Percentiles rank a stretch among this genome's conserved stretches.
Conservation (phyloP, 2,797 vertebrate genomes). For the Alca torda region DNA sequence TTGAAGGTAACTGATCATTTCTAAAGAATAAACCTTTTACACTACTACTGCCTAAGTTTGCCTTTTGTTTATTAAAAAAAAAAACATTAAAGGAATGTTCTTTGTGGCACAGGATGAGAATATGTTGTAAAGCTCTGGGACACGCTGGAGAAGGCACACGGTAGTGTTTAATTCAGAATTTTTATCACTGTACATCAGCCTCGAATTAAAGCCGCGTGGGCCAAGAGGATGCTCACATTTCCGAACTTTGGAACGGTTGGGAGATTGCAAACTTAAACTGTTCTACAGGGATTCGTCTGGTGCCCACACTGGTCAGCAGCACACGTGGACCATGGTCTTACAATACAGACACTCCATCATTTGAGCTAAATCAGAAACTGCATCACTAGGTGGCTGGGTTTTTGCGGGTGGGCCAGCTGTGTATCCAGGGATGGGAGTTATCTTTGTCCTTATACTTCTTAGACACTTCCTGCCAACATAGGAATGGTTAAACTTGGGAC, state of each 20-base stretch:
- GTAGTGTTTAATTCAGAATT: neutral
- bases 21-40: neutral
- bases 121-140: neutral
- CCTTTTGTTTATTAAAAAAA: neutral
- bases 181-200: neutral
- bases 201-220: neutral
- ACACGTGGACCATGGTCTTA: neutral
- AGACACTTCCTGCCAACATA: conserved; percentile 16
- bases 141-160: neutral
- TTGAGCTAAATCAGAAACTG: neutral
- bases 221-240: neutral
- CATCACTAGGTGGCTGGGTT: neutral
- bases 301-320: neutral
- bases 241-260: neutral
- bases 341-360: neutral
- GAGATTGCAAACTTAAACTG: neutral
- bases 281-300: neutral
- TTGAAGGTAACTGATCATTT: neutral
- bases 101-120: neutral
- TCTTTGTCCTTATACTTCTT: neutral
- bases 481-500: neutral
- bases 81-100: neutral
- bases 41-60: neutral
- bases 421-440: neutral
- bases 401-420: neutral